Evolutionary conservation across 2,888 invertebrate genomes (phyloP).

Genomic region (Trilocha varians): DNA sequence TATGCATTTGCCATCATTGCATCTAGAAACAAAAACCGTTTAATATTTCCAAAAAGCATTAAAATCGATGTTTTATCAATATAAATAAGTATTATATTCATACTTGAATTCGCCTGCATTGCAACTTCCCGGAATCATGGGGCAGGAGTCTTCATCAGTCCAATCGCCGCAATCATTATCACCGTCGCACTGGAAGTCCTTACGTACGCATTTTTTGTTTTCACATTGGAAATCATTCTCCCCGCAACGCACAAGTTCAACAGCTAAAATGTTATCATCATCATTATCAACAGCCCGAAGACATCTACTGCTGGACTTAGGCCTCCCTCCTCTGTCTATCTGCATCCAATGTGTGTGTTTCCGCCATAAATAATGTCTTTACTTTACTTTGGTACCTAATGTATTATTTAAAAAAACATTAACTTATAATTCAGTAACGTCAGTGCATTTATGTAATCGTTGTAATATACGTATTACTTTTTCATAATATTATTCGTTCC

Average conservation of each 20-base stretch:
- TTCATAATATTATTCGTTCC: too few relatives aligned
- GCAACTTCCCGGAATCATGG: conserved; percentile 77
- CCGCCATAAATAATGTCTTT: too few relatives aligned
- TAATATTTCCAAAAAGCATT: not conserved
- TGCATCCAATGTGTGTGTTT: too few relatives aligned
- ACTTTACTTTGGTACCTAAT: too few relatives aligned
- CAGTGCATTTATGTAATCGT: too few relatives aligned
- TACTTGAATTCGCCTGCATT: conserved; percentile 82
- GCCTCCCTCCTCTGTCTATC: not conserved
- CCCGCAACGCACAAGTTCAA: conserved; percentile 76
- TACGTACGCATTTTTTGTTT: conserved; percentile 81
- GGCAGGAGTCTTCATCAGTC: conserved; percentile 88
- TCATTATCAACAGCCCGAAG: not conserved
- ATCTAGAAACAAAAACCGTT: conserved; percentile 51
- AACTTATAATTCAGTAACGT: too few relatives aligned
- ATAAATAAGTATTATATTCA: conserved; percentile 15
- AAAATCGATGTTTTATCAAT: not conserved
- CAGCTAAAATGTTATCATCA: too few relatives aligned
- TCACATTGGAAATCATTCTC: conserved; percentile 83
- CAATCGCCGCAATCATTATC: conserved; percentile 92
- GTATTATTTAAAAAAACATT: too few relatives aligned
- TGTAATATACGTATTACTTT: too few relatives aligned
- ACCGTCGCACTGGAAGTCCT: conserved; percentile 85
- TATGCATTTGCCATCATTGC: conserved; percentile 85
- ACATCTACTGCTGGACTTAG: not conserved